phyloP scores from a whole-genome alignment of 2,797 vertebrate species.

The Pelobates cultripes region DNA sequence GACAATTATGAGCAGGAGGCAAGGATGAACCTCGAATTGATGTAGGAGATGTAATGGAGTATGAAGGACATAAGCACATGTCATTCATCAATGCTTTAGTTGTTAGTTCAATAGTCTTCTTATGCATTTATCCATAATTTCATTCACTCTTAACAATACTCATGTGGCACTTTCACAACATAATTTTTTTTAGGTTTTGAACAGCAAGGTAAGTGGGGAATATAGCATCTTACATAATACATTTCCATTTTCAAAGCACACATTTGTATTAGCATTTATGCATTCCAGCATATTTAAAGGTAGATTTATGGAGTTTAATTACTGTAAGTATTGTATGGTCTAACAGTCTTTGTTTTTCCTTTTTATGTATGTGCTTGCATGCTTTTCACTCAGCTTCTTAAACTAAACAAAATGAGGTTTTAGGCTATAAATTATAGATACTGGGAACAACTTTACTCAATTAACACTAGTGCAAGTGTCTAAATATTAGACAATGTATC shows the following conservation, averaged over 20 bases:
- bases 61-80: conserved; percentile 38
- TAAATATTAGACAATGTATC: too few species aligned
- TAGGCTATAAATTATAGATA: too few species aligned
- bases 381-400: too few species aligned
- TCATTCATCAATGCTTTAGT: conserved; percentile 31
- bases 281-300: too few species aligned
- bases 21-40: conserved; percentile 31
- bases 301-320: too few species aligned
- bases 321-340: too few species aligned
- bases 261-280: too few species aligned
- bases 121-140: conserved; percentile 24
- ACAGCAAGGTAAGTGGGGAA: neutral
- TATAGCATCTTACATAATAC: neutral
- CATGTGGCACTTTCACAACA: conserved; percentile 6
- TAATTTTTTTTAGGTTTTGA: neutral
- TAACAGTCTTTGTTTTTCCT: too few species aligned
- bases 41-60: conserved; percentile 37
- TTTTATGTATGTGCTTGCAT: too few species aligned
- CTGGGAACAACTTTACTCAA: too few species aligned
- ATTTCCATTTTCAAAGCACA: neutral
- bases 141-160: conserved; percentile 11
- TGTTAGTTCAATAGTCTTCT: conserved; percentile 21
- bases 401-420: too few species aligned
- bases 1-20: conserved; percentile 38
- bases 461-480: too few species aligned